Base-by-base conservation (phyloP, 2,888 invertebrate species). In the Leucania comma region DNA sequence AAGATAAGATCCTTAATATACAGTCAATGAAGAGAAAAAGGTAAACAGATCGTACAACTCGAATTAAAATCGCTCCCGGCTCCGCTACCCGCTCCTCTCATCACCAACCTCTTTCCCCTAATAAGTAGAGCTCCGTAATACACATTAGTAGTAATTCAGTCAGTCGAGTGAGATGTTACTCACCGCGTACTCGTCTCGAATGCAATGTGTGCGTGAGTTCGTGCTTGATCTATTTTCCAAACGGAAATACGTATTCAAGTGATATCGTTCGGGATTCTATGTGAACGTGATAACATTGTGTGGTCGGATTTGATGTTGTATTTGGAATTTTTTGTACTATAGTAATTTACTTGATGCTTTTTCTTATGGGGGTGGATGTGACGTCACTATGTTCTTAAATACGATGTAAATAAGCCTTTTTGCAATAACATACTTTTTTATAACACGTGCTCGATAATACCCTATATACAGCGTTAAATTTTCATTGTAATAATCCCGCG, bases 121-220 rank as follows among this genome's bases (percentile, higher is more conserved):
- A 86, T 83, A 92, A 90, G 90, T 90, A 88, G 89, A 88, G 82
- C 89, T 89, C 84, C 84, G 80, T 86, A 90, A 89, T 89, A 86
- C 86, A 87, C 83, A 86, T 87, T 89, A 86, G 88, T 90, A 91
- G 92, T 91, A 91, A 87, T 88, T 83, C 81, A 83, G 88, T 90
- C 92, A 95, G 94, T 94, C 89, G 90, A 88, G 88, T 90, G 90
- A 92, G 92, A 93, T 93, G 90, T 86, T 88, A 92, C 93, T 93
- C 93, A 87, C 92, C 92, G 93, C 88, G 91, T 91, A 91, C 93
- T 92, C 94, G 93, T 86, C 78, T 74, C 80, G 93, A 91, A 91
- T 90, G 90, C 90, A 88, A 61, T 82, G 88, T 90, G 91, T 90
- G 92, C 89, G 87, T 82, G 91, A 93, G 91, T 92, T 84, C 83